Evolutionary conservation across 2,888 invertebrate species (phyloP).

Genomic region (Ochropleura leucogaster): DNA sequence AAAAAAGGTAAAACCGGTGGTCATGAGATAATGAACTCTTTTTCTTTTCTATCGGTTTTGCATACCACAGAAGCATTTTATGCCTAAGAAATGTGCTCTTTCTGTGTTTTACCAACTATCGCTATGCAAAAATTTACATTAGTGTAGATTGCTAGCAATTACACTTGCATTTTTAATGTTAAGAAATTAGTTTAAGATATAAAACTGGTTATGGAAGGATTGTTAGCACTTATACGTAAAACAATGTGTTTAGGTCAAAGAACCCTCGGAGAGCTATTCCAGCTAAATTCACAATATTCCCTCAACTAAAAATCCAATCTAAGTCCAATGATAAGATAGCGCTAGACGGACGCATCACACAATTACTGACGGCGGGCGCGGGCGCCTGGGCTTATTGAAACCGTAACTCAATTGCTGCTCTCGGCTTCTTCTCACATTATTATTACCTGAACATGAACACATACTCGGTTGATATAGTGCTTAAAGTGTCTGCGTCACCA

Average conservation of each 20-base stretch:
- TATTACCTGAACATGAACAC: conserved; percentile 2
- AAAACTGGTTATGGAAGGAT: neutral
- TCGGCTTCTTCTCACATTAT: conserved; percentile 10
- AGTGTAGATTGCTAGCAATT: neutral
- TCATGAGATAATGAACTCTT: neutral
- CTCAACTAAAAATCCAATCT: conserved; percentile 53
- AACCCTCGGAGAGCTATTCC: conserved; percentile 15
- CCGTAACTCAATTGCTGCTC: conserved; percentile 46
- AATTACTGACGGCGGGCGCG: conserved; percentile 45
- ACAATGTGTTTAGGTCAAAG: conserved; percentile 3
- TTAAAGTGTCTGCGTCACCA: neutral
- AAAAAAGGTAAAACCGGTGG: neutral
- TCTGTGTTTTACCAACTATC: neutral
- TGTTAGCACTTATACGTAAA: neutral
- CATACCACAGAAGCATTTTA: neutral
- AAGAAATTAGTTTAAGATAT: neutral
- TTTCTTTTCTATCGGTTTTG: neutral
- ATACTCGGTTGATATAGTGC: neutral
- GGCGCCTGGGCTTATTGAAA: conserved; percentile 45
- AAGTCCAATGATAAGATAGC: conserved; percentile 45
- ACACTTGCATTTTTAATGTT: neutral
- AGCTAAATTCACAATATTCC: conserved; percentile 38
- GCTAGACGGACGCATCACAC: conserved; percentile 37
- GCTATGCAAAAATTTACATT: neutral
- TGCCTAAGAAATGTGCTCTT: too few species aligned